These are phyloP conservation scores for Sibirionetta formosa DNA, from an alignment of 2,797 vertebrate genomes.

Conservation along the genomic window DNA sequence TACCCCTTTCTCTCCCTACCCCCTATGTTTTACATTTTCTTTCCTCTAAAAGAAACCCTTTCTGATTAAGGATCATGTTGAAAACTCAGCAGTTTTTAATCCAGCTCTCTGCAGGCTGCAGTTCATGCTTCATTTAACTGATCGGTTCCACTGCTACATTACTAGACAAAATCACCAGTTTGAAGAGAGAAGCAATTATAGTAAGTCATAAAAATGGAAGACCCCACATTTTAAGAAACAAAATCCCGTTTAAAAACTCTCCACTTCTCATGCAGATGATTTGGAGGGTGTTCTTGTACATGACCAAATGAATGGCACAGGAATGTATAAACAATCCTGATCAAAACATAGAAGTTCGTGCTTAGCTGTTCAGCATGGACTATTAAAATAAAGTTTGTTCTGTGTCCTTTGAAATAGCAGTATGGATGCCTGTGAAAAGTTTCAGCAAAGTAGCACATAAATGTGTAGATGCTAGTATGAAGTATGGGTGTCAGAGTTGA, in stretches of 20 bases:
- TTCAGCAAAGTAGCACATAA: neutral
- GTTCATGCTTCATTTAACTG: conserved; percentile 79
- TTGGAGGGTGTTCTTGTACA: neutral
- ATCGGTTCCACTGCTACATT: conserved; percentile 75
- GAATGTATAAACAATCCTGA: neutral
- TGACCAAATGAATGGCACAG: neutral
- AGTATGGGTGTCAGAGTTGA: neutral
- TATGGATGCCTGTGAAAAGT: neutral
- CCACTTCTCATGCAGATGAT: neutral
- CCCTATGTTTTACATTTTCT: conserved; percentile 57
- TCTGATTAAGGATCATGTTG: conserved; percentile 75
- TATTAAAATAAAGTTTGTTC: conserved; percentile 28
- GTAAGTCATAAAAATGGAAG: conserved; percentile 60
- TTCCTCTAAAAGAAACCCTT: conserved; percentile 54
- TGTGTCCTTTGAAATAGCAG: neutral
- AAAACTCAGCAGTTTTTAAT: conserved; percentile 79
- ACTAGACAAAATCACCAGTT: conserved; percentile 69
- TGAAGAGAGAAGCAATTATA: conserved; percentile 67
- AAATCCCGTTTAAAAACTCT: conserved; percentile 14
- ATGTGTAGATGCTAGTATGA: neutral
- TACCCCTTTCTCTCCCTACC: neutral
- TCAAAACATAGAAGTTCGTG: neutral
- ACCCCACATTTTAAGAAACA: conserved; percentile 42
- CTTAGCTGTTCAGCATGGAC: neutral
- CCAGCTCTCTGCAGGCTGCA: conserved; percentile 74